phyloP scores from a whole-genome alignment of 2,888 invertebrate species.

The Ephialtes manifestator region DNA sequence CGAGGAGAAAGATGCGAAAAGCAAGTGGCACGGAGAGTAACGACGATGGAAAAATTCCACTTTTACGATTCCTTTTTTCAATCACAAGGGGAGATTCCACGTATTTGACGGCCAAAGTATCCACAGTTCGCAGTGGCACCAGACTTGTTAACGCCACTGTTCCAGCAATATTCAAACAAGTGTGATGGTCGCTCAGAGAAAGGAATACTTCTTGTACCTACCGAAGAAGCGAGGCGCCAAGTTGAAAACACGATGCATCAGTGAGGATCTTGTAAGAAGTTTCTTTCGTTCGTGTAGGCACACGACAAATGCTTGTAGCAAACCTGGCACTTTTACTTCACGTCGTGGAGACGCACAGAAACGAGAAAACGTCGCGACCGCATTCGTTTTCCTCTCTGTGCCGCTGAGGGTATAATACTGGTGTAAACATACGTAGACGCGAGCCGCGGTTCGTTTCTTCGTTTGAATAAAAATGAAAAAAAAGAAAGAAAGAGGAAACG shows the following conservation, averaged over 20 bases:
- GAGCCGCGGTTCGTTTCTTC: constrained; percentile 34
- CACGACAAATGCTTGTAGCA: constrained; percentile 1
- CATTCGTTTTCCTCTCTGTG: constrained; percentile 24
- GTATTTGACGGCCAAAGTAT: neutral
- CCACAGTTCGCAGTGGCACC: neutral
- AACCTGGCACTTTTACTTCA: constrained; percentile 34
- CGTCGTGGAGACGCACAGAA: constrained; percentile 13
- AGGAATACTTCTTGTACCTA: neutral
- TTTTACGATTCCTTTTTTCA: neutral
- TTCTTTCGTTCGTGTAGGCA: neutral
- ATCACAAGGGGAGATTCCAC: neutral
- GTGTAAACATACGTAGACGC: constrained; percentile 15
- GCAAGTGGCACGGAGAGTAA: constrained; percentile 1
- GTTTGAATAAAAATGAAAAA: constrained; percentile 53
- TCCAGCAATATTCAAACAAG: neutral
- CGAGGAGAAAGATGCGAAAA: constrained; percentile 14
- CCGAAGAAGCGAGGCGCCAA: neutral
- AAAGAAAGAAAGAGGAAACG: neutral
- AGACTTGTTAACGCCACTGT: neutral
- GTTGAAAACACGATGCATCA: constrained; percentile 17
- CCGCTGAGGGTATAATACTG: constrained; percentile 1
- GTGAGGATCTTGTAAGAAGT: constrained; percentile 7
- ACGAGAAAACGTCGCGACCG: constrained; percentile 37
- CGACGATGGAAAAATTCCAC: neutral
- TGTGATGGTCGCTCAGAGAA: neutral